A percentile compares a stretch with the other conserved stretches of the same genome.
Conservation (phyloP, 2,113 vertebrate species). For the Mus spicilegus region DNA sequence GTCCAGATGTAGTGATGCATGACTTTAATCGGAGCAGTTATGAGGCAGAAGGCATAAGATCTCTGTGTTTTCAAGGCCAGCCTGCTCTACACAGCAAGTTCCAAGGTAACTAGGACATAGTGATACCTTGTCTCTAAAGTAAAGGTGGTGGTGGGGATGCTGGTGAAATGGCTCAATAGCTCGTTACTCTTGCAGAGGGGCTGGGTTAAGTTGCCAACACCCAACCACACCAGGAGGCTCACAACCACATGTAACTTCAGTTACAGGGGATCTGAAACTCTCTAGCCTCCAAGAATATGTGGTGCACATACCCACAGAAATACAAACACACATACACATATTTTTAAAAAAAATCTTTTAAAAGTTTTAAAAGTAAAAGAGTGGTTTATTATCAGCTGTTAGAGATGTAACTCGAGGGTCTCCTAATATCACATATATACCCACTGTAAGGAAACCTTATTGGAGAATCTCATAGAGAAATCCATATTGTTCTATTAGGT, state of each 20-base stretch:
- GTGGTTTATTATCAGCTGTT: not conserved
- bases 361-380: not conserved
- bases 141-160: not conserved
- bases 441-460: not conserved
- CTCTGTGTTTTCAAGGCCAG: not conserved
- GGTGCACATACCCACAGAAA: not conserved
- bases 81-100: not conserved
- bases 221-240: not conserved
- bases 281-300: no score
- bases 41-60: not conserved
- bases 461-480: not conserved
- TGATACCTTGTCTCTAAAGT: not conserved
- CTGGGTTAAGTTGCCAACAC: not conserved
- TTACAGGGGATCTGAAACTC: not conserved
- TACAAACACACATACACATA: not conserved
- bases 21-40: not conserved
- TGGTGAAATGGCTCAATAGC: not conserved
- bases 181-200: not conserved
- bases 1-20: not conserved
- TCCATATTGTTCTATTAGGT: no score
- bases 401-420: not conserved
- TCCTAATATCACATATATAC: not conserved
- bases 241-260: not conserved
- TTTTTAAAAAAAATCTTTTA: not conserved
- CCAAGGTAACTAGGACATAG: not conserved